Conservation (phyloP, 2,797 vertebrate genomes). For the Tragopan temminckii region DNA sequence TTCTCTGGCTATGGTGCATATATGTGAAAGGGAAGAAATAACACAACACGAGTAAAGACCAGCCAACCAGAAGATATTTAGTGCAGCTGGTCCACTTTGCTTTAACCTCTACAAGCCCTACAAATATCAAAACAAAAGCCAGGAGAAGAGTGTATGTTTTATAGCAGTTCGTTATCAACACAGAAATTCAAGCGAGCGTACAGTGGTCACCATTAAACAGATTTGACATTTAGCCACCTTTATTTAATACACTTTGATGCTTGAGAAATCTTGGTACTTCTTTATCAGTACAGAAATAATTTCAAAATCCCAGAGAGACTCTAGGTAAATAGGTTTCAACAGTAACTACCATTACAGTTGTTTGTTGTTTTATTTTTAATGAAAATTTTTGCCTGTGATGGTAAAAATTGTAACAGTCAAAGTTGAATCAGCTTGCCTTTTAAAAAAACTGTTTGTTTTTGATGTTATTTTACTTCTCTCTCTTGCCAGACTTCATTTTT, state of each 20-base stretch:
- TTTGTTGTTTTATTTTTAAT: neutral
- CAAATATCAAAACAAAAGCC: conserved; percentile 63
- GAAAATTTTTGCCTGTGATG: neutral
- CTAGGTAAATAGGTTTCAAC: neutral
- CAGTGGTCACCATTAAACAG: conserved; percentile 6
- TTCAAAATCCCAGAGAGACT: neutral
- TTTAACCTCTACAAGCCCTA: conserved; percentile 77
- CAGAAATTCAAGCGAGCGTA: conserved; percentile 7
- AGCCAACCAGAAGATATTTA: conserved; percentile 72
- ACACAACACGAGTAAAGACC: conserved; percentile 53
- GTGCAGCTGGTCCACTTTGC: conserved; percentile 72
- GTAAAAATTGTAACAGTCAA: neutral
- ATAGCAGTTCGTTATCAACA: conserved; percentile 21
- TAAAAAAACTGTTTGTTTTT: neutral
- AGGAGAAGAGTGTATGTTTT: conserved; percentile 30
- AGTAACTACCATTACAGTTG: neutral
- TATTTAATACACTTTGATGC: neutral
- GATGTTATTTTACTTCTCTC: neutral
- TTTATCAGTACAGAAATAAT: conserved; percentile 1
- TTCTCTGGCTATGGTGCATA: conserved; percentile 74
- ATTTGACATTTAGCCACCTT: conserved; percentile 29
- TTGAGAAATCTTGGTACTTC: conserved; percentile 14
- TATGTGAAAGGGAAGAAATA: conserved; percentile 68
- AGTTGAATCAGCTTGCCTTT: neutral
- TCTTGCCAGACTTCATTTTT: neutral